Base-by-base conservation (phyloP, 2,113 vertebrate genomes). In the Erinaceus europaeus region DNA sequence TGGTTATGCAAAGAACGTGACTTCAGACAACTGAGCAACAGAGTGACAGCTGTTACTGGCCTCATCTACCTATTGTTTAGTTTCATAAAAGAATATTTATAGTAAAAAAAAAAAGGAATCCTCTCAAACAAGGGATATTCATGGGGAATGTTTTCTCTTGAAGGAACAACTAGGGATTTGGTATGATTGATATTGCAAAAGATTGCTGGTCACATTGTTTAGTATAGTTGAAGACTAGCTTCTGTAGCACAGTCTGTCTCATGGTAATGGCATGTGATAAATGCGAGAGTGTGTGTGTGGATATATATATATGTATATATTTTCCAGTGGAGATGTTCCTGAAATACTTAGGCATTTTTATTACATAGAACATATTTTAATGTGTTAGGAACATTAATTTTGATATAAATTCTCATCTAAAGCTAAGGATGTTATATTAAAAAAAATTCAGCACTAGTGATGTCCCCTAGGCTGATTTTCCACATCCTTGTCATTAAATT, bases 401-500 rank as follows among this genome's bases (percentile, higher is more conserved):
- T 67, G 23, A 65, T 61, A 84, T 48, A 36, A 88, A 55, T 68
- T 84, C 34, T 76, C 46, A 55, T 88, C 42, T 76, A 89, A 50
- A 79, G 20, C 36, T 61, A 83, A 53, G 75, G 44, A 84, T 55
- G 27, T 69, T n/a, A n/a, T n/a, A n/a, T n/a, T n/a, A n/a, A n/a
- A n/a, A n/a, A n/a, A n/a, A n/a, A n/a, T n/a, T n/a, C n/a, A n/a
- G n/a, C n/a, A n/a, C 42, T 87, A 52, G 34, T 73, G 34, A 21
- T 61, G 20, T 72, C 57, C 29, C 65, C 20, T 84, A 27, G 21
- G 13, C 20, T 84, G 42, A 29, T 40, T 89, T 91, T 84, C 38
- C 27, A 79, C 53, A 46, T 65, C 9, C n/a, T 84, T 75, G 6
- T 91, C 44, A 84, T n/a, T n/a, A n/a, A n/a, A n/a, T n/a, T n/a